These are phyloP conservation scores for Buathra laborator DNA, from an alignment of 2,888 invertebrate species.

Conservation along the genomic window DNA sequence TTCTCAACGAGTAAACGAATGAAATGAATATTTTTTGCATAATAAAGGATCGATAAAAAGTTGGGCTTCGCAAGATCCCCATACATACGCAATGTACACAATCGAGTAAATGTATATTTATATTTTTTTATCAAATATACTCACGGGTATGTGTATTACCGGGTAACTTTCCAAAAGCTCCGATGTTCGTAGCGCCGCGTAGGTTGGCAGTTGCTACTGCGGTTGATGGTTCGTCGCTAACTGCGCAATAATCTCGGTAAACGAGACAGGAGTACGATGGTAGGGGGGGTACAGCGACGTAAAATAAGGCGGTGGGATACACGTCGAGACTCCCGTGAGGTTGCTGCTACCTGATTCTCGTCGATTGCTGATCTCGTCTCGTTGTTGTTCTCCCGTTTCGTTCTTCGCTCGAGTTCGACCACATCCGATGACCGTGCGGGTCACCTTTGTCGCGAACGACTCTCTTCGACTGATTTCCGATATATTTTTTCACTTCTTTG, in stretches of 20 bases:
- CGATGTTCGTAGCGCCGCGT: constrained; percentile 42
- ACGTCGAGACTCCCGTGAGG: constrained; percentile 71
- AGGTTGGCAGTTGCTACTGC: constrained; percentile 37
- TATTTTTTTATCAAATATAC: constrained; percentile 13
- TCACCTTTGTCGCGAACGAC: constrained; percentile 70
- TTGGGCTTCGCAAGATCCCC: no score
- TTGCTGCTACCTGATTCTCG: constrained; percentile 77
- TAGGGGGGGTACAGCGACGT: constrained; percentile 69
- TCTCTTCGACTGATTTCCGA: background rate
- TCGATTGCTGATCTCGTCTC: constrained; percentile 70
- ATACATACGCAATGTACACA: no score
- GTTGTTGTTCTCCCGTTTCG: constrained; percentile 74
- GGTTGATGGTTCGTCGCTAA: constrained; percentile 70
- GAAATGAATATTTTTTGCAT: no score
- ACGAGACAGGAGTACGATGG: constrained; percentile 70
- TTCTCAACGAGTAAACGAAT: no score
- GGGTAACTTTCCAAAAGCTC: constrained; percentile 62
- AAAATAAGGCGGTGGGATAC: constrained; percentile 66
- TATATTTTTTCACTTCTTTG: constrained; percentile 49
- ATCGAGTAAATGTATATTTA: background rate
- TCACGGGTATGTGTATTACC: constrained; percentile 60
- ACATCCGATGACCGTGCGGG: constrained; percentile 80
- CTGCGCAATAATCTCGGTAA: constrained; percentile 81
- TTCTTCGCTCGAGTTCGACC: constrained; percentile 73
- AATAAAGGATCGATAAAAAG: no score